Evolutionary conservation across 2,113 vertebrate genomes (phyloP).

Genomic region (Stomatorhinus ivindoensis): DNA sequence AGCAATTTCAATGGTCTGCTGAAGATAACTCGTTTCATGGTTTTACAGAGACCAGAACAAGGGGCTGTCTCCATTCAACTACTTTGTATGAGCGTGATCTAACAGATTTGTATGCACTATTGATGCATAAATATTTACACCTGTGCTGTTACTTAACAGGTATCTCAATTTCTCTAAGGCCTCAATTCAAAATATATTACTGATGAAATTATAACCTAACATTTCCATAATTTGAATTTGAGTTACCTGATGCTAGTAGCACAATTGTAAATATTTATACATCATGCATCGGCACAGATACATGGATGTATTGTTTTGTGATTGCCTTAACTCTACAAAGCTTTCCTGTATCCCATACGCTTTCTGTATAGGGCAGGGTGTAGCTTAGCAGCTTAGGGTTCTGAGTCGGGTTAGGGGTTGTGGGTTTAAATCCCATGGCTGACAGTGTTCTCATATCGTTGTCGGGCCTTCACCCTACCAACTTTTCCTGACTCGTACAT

Average conservation of each 20-base stretch:
- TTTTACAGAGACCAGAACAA: background rate
- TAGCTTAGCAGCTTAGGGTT: background rate
- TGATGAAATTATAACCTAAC: background rate
- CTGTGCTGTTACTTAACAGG: background rate
- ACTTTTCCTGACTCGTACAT: background rate
- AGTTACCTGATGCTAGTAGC: background rate
- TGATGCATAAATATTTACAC: background rate
- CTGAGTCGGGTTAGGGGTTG: background rate
- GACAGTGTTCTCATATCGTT: background rate
- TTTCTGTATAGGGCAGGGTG: background rate
- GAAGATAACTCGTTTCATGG: background rate
- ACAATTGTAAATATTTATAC: background rate
- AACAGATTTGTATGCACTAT: background rate
- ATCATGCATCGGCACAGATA: background rate
- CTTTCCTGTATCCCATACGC: background rate
- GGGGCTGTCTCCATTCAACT: background rate
- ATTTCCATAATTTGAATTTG: background rate
- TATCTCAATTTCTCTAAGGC: background rate
- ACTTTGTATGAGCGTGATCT: background rate
- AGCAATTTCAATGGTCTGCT: background rate
- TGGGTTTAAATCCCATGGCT: background rate
- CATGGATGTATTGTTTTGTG: background rate
- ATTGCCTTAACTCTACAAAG: background rate
- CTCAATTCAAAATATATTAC: background rate
- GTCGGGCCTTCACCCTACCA: background rate